Base-by-base conservation (phyloP, 2,797 vertebrate genomes). In the Macrochelys suwanniensis region DNA sequence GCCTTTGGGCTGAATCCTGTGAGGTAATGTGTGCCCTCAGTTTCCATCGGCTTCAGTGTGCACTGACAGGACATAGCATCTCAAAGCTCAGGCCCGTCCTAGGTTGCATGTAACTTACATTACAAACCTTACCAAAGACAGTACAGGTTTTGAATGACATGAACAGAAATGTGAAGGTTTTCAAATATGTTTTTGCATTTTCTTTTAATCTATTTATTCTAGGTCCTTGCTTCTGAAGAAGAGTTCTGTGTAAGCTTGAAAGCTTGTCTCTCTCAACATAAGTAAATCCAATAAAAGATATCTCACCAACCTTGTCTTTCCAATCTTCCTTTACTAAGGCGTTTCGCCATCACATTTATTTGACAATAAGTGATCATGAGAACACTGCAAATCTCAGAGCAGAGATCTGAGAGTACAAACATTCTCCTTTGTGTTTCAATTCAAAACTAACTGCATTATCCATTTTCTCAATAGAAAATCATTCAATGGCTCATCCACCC, bases 81-180 rank as follows among this genome's bases (percentile, higher is more conserved):
- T 79, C 8, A 16, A 11, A 81, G 23, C 33, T 86, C 85, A 83
- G 49, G 59, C 1, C 50, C 25, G 3, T 28, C 11, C 23, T 45
- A 78, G n/a, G 19, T 15, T 92, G 47, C 31, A 81, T 4, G 1
- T 11, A 88, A 65, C 49, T 79, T 19, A 51, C 2, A 49, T 45
- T 85, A 92, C n/a, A 5, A 54, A 88, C n/a, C 5, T 37, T 37
- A 6, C 65, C 19, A 71, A 37, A 71, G n/a, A 10, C n/a, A 23
- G n/a, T 21, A 37, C 65, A 71, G 3, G 12, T n/a, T 37, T 57
- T 42, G 3, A 11, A 13, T 56, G 19, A 45, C 2, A 42, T n/a
- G 53, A n/a, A 53, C 31, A 78, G 37, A 89, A 90, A 74, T 56
- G 65, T 9, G 26, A 84, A 87, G n/a, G 19, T 77, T 87, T 74